A percentile compares a stretch with the other conserved stretches of the same genome.
Conservation (phyloP, 2,113 vertebrate species). For the Podarcis muralis region DNA sequence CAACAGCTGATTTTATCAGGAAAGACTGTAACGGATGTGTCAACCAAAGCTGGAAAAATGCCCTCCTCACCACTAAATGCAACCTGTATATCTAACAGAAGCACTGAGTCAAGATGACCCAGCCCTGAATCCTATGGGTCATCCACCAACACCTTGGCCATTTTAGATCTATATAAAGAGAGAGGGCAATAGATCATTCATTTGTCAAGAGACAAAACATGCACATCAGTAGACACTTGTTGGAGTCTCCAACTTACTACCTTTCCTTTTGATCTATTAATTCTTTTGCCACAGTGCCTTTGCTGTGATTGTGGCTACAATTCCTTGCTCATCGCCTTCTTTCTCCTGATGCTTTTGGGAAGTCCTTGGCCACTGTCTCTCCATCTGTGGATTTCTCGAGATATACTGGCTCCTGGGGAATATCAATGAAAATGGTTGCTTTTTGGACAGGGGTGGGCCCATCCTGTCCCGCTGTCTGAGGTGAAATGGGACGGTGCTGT, state of each 20-base stretch:
- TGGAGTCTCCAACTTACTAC: background rate
- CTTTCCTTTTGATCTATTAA: background rate
- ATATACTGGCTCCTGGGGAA: background rate
- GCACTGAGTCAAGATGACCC: too few relatives aligned
- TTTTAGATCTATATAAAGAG: background rate
- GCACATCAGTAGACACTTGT: background rate
- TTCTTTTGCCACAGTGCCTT: background rate
- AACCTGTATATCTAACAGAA: too few relatives aligned
- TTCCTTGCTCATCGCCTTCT: background rate
- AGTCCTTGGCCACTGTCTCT: background rate
- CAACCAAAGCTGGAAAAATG: too few relatives aligned
- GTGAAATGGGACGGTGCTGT: too few relatives aligned
- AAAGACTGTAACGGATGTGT: too few relatives aligned
- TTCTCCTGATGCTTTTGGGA: background rate
- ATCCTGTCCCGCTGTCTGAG: too few relatives aligned
- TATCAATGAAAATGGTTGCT: background rate
- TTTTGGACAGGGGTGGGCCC: too few relatives aligned
- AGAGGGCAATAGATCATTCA: background rate
- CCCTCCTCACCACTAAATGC: too few relatives aligned
- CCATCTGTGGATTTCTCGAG: background rate
- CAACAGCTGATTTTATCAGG: too few relatives aligned
- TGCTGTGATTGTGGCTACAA: background rate
- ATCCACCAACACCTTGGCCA: background rate
- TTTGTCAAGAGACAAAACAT: too few relatives aligned
- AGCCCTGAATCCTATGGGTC: background rate